Base-by-base conservation (phyloP, 2,797 vertebrate genomes). In the Catamblyrhynchus diadema region DNA sequence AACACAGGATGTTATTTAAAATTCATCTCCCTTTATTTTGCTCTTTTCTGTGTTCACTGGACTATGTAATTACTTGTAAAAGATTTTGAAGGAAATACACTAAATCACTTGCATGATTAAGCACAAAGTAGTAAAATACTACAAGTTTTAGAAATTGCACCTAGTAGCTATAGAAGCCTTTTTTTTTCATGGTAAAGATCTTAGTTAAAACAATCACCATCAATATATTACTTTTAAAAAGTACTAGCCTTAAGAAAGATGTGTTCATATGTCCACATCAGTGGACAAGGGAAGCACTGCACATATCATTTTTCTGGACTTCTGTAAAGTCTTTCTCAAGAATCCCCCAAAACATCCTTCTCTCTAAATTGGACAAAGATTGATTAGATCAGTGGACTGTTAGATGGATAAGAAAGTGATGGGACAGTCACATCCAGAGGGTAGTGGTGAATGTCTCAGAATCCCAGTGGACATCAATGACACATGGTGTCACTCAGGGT, bases 31-130 rank as follows among this genome's bases (percentile, higher is more conserved):
- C 8, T 13, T 48, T 50, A 80, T 71, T 70, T 60, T 41, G 2
- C 9, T 56, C n/a, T 86, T 90, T 88, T 71, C 32, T 50, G 54
- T 81, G 53, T 17, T 87, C 35, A 86, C 25, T 86, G 53, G 54
- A 93, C 65, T 74, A 47, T 81, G 57, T 64, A 91, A 94, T 93
- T 83, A 88, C 45, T 94, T 96, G 61, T 61, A 83, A 89, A 87
- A 88, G 67, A 77, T 78, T 87, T 85, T 82, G 41, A 91, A 72
- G 59, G 77, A 86, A 89, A 89, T 71, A 73, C 10, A 64, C 27
- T 73, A 92, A 80, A 92, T 89, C 32, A 80, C 25, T 94, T 85
- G 66, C 60, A 85, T 9, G 6, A 73, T 62, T 81, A 89, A 92
- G 25, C 35, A 57, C 8, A 33, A 78, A 89, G 24, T 60, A 30